Percentiles rank a stretch among this genome's conserved stretches.
Conservation (phyloP, 2,113 vertebrate genomes). For the Climacteris rufus region DNA sequence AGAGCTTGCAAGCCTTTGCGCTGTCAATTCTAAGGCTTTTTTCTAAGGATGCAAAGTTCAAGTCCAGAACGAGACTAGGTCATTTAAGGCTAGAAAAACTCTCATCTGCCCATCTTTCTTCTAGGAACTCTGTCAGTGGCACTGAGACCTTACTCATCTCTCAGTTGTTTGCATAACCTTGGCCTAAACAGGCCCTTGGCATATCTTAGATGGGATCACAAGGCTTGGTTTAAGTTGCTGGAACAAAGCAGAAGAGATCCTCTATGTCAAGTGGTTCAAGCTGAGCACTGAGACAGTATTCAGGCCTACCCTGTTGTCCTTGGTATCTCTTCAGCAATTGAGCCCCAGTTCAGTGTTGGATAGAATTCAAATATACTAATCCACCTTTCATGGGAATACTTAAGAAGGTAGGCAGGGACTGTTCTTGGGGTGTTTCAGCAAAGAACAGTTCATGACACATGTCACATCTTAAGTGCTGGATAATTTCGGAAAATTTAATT, state of each 20-base stretch:
- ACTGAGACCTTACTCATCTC: not conserved
- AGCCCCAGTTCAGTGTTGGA: not conserved
- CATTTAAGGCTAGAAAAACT: not conserved
- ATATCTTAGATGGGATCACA: not conserved
- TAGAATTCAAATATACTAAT: not conserved
- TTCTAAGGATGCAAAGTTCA: not conserved
- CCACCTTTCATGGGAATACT: not conserved
- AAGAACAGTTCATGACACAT: not conserved
- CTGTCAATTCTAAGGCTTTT: not conserved
- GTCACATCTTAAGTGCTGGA: not conserved
- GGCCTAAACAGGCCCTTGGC: accelerated
- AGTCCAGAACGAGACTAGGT: not conserved
- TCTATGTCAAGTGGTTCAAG: not conserved
- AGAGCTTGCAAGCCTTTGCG: not conserved
- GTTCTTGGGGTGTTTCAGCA: not conserved
- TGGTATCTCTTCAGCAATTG: not conserved
- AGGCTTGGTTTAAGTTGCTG: not conserved
- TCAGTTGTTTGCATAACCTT: not conserved
- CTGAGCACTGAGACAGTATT: not conserved
- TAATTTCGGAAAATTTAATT: not conserved
- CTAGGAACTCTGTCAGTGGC: not conserved
- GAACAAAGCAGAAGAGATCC: not conserved
- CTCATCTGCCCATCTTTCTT: not conserved
- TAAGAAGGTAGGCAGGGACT: not conserved
- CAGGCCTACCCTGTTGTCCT: not conserved